Evolutionary conservation across 2,113 vertebrate genomes (phyloP).

Genomic region (Gymnocephalus cernua): DNA sequence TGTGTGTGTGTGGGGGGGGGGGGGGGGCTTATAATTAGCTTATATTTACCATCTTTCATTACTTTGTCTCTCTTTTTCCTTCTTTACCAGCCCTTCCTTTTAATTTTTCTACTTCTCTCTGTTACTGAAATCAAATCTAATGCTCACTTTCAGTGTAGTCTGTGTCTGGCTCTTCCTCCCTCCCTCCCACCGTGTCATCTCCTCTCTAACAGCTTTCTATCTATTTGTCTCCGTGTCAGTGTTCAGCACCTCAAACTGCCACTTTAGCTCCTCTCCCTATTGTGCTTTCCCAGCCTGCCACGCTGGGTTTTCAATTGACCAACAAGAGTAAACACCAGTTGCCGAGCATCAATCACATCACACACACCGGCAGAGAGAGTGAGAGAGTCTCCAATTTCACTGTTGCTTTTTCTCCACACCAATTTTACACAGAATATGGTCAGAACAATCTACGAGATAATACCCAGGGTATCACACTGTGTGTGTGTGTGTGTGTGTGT

Average conservation of each 20-base stretch:
- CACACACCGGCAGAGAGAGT: constrained; percentile 56
- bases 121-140: constrained; percentile 70
- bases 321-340: constrained; percentile 82
- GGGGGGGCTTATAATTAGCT: constrained; percentile 15
- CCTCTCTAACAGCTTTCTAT: constrained; percentile 80
- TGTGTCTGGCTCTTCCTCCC: constrained; percentile 36
- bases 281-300: constrained; percentile 74
- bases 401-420: constrained; percentile 27
- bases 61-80: neutral
- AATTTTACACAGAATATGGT: constrained; percentile 64
- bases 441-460: constrained; percentile 59
- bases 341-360: constrained; percentile 81
- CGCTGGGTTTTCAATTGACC: constrained; percentile 78
- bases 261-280: constrained; percentile 79
- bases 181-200: constrained; percentile 56
- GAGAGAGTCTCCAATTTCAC: constrained; percentile 74
- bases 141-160: constrained; percentile 56
- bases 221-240: constrained; percentile 83
- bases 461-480: constrained; percentile 24
- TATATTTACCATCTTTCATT: constrained; percentile 22
- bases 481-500: constrained; percentile 19
- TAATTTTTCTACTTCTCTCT: constrained; percentile 21
- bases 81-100: neutral
- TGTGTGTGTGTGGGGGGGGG: too few species aligned
- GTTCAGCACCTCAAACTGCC: constrained; percentile 71